phyloP scores from a whole-genome alignment of 2,113 vertebrate species.

The Tautogolabrus adspersus region DNA sequence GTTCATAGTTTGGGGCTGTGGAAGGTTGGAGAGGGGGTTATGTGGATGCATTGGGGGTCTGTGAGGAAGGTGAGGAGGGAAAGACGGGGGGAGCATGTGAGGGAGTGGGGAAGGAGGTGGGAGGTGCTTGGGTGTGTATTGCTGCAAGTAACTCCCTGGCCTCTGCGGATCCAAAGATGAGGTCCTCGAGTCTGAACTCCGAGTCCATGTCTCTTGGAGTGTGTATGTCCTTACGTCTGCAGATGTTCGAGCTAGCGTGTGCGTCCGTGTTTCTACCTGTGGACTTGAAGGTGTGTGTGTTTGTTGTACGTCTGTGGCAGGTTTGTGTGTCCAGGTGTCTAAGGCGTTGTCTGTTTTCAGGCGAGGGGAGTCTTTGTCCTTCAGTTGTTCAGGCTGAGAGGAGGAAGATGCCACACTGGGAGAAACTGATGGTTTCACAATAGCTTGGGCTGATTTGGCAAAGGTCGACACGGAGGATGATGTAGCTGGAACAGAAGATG shows the following conservation, averaged over 20 bases:
- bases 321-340: neutral
- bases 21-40: neutral
- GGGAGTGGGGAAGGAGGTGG: slow-evolving; percentile 39
- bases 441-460: neutral
- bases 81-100: slow-evolving; percentile 61
- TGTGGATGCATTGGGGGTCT: slow-evolving; percentile 43
- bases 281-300: neutral
- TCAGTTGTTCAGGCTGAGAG: slow-evolving; percentile 6
- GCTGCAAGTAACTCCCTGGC: slow-evolving; percentile 66
- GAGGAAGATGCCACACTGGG: slow-evolving; percentile 47
- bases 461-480: slow-evolving; percentile 25
- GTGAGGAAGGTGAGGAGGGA: slow-evolving; percentile 48
- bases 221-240: slow-evolving; percentile 31
- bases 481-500: neutral
- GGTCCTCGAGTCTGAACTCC: slow-evolving; percentile 25
- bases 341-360: neutral
- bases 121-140: slow-evolving; percentile 60
- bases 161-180: slow-evolving; percentile 31
- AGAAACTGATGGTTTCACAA: slow-evolving; percentile 2
- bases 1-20: slow-evolving; percentile 44
- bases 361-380: neutral
- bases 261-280: slow-evolving; percentile 10
- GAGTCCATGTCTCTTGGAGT: slow-evolving; percentile 46
- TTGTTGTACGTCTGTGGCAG: neutral
- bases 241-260: neutral